phyloP scores from a whole-genome alignment of 2,113 vertebrate genomes.

The Pterocles gutturalis region DNA sequence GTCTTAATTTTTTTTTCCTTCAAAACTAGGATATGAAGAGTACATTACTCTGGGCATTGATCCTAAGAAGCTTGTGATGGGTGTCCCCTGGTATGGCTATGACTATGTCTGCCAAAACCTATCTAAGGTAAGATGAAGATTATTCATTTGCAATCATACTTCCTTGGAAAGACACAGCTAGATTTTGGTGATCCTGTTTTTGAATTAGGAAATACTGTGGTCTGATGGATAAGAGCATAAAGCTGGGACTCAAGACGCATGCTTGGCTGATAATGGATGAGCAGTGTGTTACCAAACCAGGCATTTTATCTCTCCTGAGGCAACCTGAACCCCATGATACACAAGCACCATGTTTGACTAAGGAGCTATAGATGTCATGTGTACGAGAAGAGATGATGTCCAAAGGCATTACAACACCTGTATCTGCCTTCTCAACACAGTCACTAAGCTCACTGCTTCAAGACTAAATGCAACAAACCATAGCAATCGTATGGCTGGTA shows the following conservation, averaged over 20 bases:
- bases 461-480: background rate
- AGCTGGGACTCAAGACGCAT: background rate
- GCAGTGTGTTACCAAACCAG: background rate
- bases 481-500: background rate
- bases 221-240: background rate
- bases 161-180: background rate
- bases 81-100: conserved; percentile 98
- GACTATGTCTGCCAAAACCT: conserved; percentile 90
- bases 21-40: conserved; percentile 84
- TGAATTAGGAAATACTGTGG: background rate
- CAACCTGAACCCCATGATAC: background rate
- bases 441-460: background rate
- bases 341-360: background rate
- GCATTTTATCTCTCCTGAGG: background rate
- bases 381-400: background rate
- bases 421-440: background rate
- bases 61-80: conserved; percentile 92
- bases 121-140: conserved; percentile 79
- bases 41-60: conserved; percentile 86
- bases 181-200: background rate
- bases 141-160: background rate
- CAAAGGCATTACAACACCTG: background rate
- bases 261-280: background rate
- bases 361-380: background rate
- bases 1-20: conserved; percentile 10